Evolutionary conservation across 1,140 invertebrate genomes (phyloP), one percentile per base, ranked within the genome.

Genomic region (Lucilia cuprina): DNA sequence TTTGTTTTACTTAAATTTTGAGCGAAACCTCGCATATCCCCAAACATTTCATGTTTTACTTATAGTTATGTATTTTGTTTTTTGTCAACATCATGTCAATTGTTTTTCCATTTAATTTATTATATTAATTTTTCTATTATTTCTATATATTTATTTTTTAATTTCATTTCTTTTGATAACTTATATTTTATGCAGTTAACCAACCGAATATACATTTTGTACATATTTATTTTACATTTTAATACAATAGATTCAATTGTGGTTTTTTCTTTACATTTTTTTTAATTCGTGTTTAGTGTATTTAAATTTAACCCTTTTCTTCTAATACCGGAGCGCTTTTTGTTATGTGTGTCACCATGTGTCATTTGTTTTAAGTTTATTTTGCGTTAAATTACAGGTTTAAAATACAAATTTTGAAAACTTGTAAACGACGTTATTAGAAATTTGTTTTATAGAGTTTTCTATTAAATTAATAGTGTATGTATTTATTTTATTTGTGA

Each of bases 341-440:
- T 78, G 14, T 41, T 78, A 30, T 41, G 34, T 78, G 41, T 41
- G 41, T 41, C 41, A 41, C 41, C 41, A 41, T 78, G 35, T 78
- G 75, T 78, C 75, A 19, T 78, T 78, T 78, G 75, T 78, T 47
- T n/a, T 47, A 78, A 47, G 14, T 78, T 78, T 78, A 19, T 35
- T 78, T 70, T 78, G 75, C 0, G 34, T 49, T 78, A 78, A 78
- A 78, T 78, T 78, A 78, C 41, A 78, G 75, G 75, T 78, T 78
- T 19, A 1, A 47, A 78, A 41, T 17, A 35, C 75, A 47, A 30
- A 41, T 78, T 49, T 47, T 49, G 41, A 78, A 78, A 78, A 70
- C 34, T 78, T 78, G 75, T 78, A 78, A 78, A 78, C 75, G 75
- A 78, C 75, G 14, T 78, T 47, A 78, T 78, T 78, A 78, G 75